Base-by-base conservation (phyloP, 2,888 invertebrate genomes). In the Lepidocyrtinus sp. region DNA sequence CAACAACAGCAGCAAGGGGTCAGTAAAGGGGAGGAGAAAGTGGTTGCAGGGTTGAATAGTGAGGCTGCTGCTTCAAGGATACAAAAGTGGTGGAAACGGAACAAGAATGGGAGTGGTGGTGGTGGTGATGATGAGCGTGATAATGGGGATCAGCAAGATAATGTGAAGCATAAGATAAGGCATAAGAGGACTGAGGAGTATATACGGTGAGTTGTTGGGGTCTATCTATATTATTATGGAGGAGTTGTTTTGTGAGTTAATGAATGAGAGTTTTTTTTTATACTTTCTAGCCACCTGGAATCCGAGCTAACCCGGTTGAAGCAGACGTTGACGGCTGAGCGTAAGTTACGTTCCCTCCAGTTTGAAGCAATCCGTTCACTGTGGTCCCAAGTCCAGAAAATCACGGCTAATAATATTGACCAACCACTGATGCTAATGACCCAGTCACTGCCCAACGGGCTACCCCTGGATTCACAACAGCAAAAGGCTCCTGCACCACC, bases 361-460 rank as follows among this genome's bases (percentile, higher is more conserved):
- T 95, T 95, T 92, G 96, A 96, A 89, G 96, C 96, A 2, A 96
- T 96, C 86, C 94, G 94, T 87, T 95, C 95, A 0, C 89, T 96
- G 1, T 96, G 96, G 96, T 95, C 75, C 50, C 85, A 85, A 77
- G 82, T 85, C 36, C 87, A 82, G 86, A 87, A 85, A 82, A 68
- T 85, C 5, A 70, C 77, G 9, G 45, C 50, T 15, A 64, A 81
- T 65, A 70, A 69, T 45, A 59, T 26, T 22, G n/a, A 27, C 22
- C 50, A 65, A 46, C 21, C 25, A n/a, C 15, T 15, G 1, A 19
- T 24, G 5, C 67, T 75, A 15, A 86, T 86, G 86, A 82, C 79
- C 12, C 82, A 84, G 27, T 86, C 86, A 9, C 72, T 85, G 55
- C 86, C 86, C 17, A 86, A 85, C 74, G 86, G 85, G 19, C 63